These are phyloP conservation scores for Tylochromis polylepis DNA, from an alignment of 2,113 vertebrate genomes.

Conservation along the genomic window DNA sequence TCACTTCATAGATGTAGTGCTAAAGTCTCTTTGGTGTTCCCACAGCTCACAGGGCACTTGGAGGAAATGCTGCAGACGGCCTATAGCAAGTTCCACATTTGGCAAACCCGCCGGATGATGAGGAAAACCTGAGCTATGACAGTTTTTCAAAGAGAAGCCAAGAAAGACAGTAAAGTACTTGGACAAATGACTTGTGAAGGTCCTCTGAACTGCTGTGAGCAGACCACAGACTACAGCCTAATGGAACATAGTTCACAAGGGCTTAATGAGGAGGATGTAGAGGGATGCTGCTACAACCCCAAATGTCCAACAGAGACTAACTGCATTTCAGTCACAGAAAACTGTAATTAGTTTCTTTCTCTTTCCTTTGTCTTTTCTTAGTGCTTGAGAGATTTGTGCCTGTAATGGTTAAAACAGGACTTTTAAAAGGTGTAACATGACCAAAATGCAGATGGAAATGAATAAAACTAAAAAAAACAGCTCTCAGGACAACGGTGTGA, in stretches of 20 bases:
- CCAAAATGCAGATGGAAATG: slow-evolving; percentile 61
- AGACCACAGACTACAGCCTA: slow-evolving; percentile 28
- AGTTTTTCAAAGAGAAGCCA: slow-evolving; percentile 1
- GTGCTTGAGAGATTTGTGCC: slow-evolving; percentile 32
- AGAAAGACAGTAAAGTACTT: slow-evolving; percentile 7
- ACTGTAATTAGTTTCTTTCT: slow-evolving; percentile 47
- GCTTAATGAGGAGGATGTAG: slow-evolving; percentile 20
- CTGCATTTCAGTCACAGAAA: slow-evolving; percentile 47
- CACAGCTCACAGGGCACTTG: slow-evolving; percentile 90
- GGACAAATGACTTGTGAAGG: slow-evolving; percentile 31
- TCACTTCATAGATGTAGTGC: neutral
- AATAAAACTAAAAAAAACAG: slow-evolving; percentile 7
- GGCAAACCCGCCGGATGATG: slow-evolving; percentile 93
- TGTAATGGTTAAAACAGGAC: slow-evolving; percentile 29
- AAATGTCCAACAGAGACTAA: slow-evolving; percentile 46
- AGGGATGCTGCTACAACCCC: slow-evolving; percentile 45
- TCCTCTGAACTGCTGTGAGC: slow-evolving; percentile 29
- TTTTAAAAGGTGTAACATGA: slow-evolving; percentile 54
- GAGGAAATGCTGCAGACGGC: slow-evolving; percentile 96
- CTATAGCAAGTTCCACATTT: slow-evolving; percentile 93
- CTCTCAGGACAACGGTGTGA: slow-evolving; percentile 57
- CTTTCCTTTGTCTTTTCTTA: slow-evolving; percentile 44
- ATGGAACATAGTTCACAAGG: slow-evolving; percentile 26
- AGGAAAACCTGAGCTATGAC: slow-evolving; percentile 88
- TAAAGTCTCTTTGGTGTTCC: neutral